A percentile compares a stretch with the other conserved stretches of the same genome.
Conservation (phyloP, 2,888 invertebrate species). For the Agrotis exclamationis region DNA sequence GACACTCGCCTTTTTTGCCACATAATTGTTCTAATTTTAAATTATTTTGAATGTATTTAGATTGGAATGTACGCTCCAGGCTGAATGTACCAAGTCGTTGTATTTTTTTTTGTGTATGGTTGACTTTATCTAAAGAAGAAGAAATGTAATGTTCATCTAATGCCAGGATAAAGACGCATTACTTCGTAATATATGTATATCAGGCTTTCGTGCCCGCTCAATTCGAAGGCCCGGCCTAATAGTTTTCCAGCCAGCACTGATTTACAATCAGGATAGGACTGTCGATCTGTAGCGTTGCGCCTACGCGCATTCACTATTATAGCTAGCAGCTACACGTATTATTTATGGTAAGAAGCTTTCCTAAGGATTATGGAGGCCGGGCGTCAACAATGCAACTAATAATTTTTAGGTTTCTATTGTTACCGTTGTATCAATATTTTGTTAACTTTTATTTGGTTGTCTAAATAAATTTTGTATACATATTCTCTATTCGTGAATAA, state of each 20-base stretch:
- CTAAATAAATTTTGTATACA: conserved; percentile 62
- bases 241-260: conserved; percentile 82
- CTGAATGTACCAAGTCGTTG: background rate
- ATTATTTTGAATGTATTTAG: conserved; percentile 45
- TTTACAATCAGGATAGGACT: conserved; percentile 89
- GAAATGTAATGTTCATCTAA: conserved; percentile 55
- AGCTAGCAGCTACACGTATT: conserved; percentile 89
- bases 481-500: conserved; percentile 62
- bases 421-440: conserved; percentile 71
- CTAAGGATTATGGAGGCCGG: conserved; percentile 88
- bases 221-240: conserved; percentile 72
- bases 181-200: conserved; percentile 59
- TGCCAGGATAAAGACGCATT: conserved; percentile 57
- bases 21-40: conserved; percentile 61
- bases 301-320: conserved; percentile 86
- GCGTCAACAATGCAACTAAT: conserved; percentile 87
- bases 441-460: conserved; percentile 71
- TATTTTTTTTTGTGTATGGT: conserved; percentile 4
- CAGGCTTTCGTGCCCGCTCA: conserved; percentile 63
- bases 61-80: conserved; percentile 26
- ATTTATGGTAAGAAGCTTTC: conserved; percentile 91
- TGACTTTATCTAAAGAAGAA: conserved; percentile 27
- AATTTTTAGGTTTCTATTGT: conserved; percentile 75
- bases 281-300: conserved; percentile 87
- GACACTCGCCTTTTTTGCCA: conserved; percentile 50